Conservation (phyloP, 2,797 vertebrate species). For the Poliocrania exsul region DNA sequence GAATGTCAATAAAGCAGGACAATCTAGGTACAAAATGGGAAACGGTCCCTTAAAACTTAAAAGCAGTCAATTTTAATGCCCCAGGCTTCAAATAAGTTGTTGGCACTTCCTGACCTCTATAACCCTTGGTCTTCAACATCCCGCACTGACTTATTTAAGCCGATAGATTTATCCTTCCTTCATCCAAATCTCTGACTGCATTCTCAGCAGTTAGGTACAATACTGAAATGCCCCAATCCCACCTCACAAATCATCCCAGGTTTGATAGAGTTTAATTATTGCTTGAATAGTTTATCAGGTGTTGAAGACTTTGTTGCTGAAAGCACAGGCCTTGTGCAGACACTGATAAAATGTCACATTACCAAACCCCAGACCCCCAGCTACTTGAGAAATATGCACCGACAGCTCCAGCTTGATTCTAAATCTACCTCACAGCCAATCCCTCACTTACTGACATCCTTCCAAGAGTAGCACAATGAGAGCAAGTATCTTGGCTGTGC, state of each 20-base stretch:
- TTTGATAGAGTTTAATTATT: background rate
- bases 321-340: background rate
- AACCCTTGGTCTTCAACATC: background rate
- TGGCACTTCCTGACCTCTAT: background rate
- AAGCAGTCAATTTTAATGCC: background rate
- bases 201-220: background rate
- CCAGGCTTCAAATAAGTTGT: background rate
- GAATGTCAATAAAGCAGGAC: background rate
- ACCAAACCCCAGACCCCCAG: background rate
- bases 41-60: background rate
- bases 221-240: rapidly evolving
- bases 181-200: background rate
- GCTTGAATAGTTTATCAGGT: background rate
- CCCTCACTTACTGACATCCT: too few species aligned
- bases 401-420: background rate
- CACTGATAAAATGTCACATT: rapidly evolving
- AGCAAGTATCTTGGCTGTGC: background rate
- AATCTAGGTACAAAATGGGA: background rate
- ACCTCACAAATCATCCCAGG: background rate
- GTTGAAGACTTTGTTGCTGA: rapidly evolving
- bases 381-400: background rate
- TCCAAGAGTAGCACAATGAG: background rate
- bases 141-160: background rate
- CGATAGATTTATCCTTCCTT: background rate
- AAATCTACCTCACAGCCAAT: background rate